Conservation (phyloP, 35 echinoderm and acorn worm genomes). For the Ophioderma brevispina region DNA sequence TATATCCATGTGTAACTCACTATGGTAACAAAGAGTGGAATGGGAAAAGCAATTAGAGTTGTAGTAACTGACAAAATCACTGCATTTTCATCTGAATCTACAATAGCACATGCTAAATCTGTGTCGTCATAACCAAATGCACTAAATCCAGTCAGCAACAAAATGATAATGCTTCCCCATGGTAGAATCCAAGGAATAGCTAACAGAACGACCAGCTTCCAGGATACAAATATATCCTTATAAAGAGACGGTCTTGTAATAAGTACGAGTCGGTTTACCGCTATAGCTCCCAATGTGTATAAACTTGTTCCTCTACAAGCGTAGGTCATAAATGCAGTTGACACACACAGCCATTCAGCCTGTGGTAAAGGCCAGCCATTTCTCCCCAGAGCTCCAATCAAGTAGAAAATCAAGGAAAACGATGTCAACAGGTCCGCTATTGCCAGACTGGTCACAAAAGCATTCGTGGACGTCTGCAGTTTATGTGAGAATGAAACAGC, state of each 20-base stretch:
- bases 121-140: neutral
- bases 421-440: constrained; percentile 55
- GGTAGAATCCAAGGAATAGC: neutral
- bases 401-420: constrained; percentile 17
- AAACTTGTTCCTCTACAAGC: constrained; percentile 54
- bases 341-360: constrained; percentile 8
- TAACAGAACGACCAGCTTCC: neutral
- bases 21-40: constrained; percentile 27
- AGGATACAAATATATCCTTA: neutral
- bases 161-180: neutral
- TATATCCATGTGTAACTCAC: constrained; percentile 38
- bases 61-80: constrained; percentile 8
- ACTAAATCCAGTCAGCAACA: neutral
- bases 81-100: neutral
- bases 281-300: constrained; percentile 48
- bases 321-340: constrained; percentile 20
- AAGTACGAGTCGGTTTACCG: constrained; percentile 47
- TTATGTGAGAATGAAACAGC: constrained; percentile 54
- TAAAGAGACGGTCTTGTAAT: constrained; percentile 23
- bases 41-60: constrained; percentile 32
- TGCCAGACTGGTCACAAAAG: constrained; percentile 59
- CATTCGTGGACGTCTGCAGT: constrained; percentile 49
- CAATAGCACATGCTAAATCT: neutral
- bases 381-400: constrained; percentile 20
- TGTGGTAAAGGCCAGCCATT: neutral